A percentile compares a stretch with the other conserved stretches of the same genome.
Evolutionary conservation across 2,888 invertebrate genomes (phyloP).

Genomic region (Bruchidius siliquastri): DNA sequence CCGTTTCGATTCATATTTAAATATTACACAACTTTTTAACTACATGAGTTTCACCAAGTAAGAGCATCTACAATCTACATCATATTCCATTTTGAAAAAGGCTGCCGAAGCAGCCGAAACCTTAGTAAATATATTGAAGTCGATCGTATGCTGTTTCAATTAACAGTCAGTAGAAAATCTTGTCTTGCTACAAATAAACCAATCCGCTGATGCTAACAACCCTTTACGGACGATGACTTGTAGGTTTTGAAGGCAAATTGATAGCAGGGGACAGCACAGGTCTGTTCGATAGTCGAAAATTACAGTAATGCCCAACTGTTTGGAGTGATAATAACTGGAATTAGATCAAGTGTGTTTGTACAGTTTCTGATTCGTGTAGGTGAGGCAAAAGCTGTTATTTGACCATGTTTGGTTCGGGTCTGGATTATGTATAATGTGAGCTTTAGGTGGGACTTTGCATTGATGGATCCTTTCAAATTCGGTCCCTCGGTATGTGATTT

Average conservation of each 20-base stretch:
- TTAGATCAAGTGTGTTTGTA: neutral
- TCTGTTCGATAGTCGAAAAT: neutral
- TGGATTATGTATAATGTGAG: neutral
- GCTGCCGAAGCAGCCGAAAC: too few species aligned
- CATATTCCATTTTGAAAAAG: too few species aligned
- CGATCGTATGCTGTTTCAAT: too few species aligned
- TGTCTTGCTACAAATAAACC: too few species aligned
- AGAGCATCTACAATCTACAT: too few species aligned
- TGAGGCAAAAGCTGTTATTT: neutral
- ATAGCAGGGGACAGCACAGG: neutral
- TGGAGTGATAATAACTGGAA: neutral
- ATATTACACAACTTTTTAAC: too few species aligned
- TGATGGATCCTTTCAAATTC: neutral
- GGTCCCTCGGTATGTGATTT: neutral
- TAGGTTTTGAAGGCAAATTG: neutral
- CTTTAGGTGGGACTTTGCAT: neutral
- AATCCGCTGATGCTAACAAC: neutral
- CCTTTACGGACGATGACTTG: slow-evolving; percentile 6
- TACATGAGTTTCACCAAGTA: too few species aligned
- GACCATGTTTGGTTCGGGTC: neutral
- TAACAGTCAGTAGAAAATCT: too few species aligned
- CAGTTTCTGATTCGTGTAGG: neutral
- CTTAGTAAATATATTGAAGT: too few species aligned
- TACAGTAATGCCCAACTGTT: neutral
- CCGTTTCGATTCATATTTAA: too few species aligned